Base-by-base conservation (phyloP, 53 echinoderm and acorn worm species). In the Arbacia lixula region DNA sequence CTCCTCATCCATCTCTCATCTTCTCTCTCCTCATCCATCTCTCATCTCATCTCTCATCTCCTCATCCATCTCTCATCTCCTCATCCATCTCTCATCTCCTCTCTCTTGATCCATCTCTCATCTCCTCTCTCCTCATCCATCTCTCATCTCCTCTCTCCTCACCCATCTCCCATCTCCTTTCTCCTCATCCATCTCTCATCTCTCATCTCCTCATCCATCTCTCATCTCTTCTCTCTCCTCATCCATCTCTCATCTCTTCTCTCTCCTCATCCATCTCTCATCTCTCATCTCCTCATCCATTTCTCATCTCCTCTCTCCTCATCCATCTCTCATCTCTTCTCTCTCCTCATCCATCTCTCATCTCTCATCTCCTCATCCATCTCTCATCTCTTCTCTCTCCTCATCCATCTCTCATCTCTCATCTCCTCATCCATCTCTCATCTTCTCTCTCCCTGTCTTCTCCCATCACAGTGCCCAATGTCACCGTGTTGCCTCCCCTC, bases 381-480 rank as follows among this genome's bases (percentile, higher is more conserved):
- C n/a, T n/a, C n/a, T n/a, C n/a, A n/a, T n/a, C 14, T 17, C 2
- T 2, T 1, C 51, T 11, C 24, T 60, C n/a, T 10, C 20, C 24
- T 25, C 20, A 10, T 29, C 9, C 17, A 12, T 27, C 31, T 32
- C 26, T 32, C 17, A 10, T 12, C 17, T 29, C 31, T 32, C 26
- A 5, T 17, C 17, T 20, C 33, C 26, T 20, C 31, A 10, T 12
- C 1, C 33, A 29, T 64, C 64, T 40, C 36, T 36, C 37, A 33
- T 6, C 17, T 11, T 14, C 24, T 68, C 5, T 0, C 2, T 62
- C 31, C n/a, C 33, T 62, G 8, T 1, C n/a, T 62, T 66, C 64
- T 64, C 41, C 28, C 10, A 42, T 28, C 3, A 9, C 60, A 77
- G 58, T 77, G 36, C 77, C 77, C 16, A 77, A 77, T 33, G 32